Percentiles rank a stretch among this genome's conserved stretches.
phyloP scores from a whole-genome alignment of 2,888 invertebrate species.

The Biston stratarius region DNA sequence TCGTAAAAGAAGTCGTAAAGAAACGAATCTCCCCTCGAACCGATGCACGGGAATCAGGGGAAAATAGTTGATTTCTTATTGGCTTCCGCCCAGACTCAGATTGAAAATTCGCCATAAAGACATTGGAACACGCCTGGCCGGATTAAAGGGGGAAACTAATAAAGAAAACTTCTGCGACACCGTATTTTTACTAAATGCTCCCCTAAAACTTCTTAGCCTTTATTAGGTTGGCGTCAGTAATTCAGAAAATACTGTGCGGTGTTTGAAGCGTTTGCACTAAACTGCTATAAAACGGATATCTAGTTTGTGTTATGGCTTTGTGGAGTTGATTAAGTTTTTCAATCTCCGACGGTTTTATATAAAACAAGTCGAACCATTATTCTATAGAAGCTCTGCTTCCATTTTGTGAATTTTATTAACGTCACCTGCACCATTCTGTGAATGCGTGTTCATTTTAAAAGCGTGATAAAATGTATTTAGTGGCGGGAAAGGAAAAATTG shows the following conservation, averaged over 20 bases:
- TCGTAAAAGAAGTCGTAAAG: conserved; percentile 87
- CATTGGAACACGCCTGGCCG: conserved; percentile 84
- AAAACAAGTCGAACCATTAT: conserved; percentile 35
- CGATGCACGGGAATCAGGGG: conserved; percentile 82
- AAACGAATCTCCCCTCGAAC: conserved; percentile 79
- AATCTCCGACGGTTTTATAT: conserved; percentile 55
- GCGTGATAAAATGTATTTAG: conserved; percentile 60
- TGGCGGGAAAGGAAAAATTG: conserved; percentile 62
- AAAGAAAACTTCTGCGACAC: conserved; percentile 86
- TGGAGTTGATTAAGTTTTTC: conserved; percentile 67
- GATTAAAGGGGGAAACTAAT: conserved; percentile 86
- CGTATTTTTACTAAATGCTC: conserved; percentile 83
- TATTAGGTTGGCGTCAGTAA: conserved; percentile 77
- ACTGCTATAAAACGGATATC: conserved; percentile 63
- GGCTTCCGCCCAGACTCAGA: conserved; percentile 84
- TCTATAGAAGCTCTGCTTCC: conserved; percentile 31
- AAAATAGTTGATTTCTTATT: conserved; percentile 86
- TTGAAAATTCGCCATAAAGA: conserved; percentile 86
- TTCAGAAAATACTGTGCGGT: conserved; percentile 70
- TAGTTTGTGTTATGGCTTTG: conserved; percentile 60
- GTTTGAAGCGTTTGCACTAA: conserved; percentile 60
- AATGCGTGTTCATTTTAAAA: conserved; percentile 56
- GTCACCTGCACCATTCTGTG: conserved; percentile 46
- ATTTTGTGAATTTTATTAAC: conserved; percentile 56
- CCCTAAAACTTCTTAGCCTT: conserved; percentile 79